Conservation (phyloP, 2,797 vertebrate species). For the Rhadinocentrus ornatus region DNA sequence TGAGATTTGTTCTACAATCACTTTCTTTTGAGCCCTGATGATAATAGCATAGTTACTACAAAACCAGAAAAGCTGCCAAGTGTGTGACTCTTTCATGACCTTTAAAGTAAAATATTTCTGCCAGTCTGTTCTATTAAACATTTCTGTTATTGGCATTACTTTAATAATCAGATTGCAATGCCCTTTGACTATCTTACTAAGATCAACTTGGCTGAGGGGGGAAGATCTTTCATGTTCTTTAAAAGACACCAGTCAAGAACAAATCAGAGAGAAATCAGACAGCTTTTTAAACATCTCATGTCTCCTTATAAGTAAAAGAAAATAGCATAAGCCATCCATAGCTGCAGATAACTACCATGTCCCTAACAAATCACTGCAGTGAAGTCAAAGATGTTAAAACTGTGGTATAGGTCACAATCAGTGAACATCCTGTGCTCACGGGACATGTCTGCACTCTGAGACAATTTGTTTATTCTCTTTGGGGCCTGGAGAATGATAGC, state of each 20-base stretch:
- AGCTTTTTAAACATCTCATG: constrained; percentile 4
- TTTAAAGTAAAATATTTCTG: constrained; percentile 35
- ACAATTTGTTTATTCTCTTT: constrained; percentile 59
- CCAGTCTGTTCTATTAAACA: no score
- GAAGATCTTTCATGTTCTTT: constrained; percentile 13
- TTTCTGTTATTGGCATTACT: constrained; percentile 15
- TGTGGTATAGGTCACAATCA: constrained; percentile 14
- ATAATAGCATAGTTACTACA: constrained; percentile 5
- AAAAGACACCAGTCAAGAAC: constrained; percentile 4
- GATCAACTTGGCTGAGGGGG: not conserved
- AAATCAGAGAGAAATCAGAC: constrained; percentile 8
- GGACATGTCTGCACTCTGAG: constrained; percentile 34
- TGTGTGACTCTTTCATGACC: constrained; percentile 17
- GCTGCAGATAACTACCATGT: constrained; percentile 14
- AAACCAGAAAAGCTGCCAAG: constrained; percentile 23
- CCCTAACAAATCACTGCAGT: constrained; percentile 36
- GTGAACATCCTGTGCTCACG: constrained; percentile 18
- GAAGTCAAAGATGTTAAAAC: constrained; percentile 15
- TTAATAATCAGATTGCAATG: constrained; percentile 22
- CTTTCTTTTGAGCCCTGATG: constrained; percentile 21
- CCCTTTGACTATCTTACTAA: not conserved
- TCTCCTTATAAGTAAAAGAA: constrained; percentile 7
- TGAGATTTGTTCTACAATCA: constrained; percentile 19
- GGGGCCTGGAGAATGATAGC: constrained; percentile 41
- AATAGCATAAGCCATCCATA: constrained; percentile 6